Conservation (phyloP, 2,113 vertebrate species). For the Grallaria varia region DNA sequence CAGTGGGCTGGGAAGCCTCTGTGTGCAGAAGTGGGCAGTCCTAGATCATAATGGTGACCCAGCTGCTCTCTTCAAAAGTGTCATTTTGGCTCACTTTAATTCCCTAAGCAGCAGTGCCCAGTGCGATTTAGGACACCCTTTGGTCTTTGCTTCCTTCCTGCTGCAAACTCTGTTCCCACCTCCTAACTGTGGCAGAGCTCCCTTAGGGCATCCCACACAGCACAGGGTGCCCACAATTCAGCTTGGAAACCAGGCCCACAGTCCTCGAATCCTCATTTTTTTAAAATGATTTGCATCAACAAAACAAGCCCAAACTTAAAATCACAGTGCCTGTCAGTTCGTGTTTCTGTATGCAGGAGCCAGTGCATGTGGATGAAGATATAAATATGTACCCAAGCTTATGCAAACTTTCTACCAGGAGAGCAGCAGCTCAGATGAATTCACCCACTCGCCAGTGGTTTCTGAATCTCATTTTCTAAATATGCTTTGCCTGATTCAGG, state of each 20-base stretch:
- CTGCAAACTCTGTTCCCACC: background rate
- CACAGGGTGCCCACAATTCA: background rate
- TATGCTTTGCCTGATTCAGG: fast-evolving
- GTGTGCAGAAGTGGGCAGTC: background rate
- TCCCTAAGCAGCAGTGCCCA: background rate
- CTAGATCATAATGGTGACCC: background rate
- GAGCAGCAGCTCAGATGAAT: constrained; percentile 6
- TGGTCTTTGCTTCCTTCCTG: background rate
- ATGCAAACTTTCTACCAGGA: background rate
- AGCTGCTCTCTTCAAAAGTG: background rate
- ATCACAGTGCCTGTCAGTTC: background rate
- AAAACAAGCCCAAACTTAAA: background rate
- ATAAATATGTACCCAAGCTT: background rate
- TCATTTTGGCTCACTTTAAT: background rate
- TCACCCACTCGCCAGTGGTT: background rate
- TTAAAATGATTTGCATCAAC: background rate
- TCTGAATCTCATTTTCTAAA: constrained; percentile 35
- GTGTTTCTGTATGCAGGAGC: background rate
- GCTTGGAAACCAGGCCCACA: background rate
- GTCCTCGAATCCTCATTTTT: background rate
- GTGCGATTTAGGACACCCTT: background rate
- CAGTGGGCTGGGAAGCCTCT: background rate
- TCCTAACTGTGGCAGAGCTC: background rate
- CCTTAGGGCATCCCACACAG: background rate
- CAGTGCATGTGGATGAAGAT: background rate